Base-by-base conservation (phyloP, 2,888 invertebrate genomes). In the Ophion ventricosus region DNA sequence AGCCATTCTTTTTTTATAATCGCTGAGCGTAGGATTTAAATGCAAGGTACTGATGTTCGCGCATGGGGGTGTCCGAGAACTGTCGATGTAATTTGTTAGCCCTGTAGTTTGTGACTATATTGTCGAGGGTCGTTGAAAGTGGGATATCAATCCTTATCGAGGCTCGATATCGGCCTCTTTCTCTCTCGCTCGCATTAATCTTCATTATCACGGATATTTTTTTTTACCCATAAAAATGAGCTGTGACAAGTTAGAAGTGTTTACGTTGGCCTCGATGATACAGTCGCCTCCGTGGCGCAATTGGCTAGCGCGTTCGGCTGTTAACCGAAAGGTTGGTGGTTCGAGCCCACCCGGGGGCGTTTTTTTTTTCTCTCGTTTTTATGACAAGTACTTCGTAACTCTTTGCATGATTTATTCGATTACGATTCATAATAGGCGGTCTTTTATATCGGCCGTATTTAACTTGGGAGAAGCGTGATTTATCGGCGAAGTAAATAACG, bases 281-380 rank as follows among this genome's bases (percentile, higher is more conserved):
- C 23, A 11, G 2, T 20, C 17, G 94, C 95, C 96, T 96, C 96
- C 96, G 97, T 97, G 97, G 97, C 97, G 97, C 97, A 97, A 97
- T 97, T 93, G 97, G 97, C 95, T 97, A 98, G 97, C 97, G 97
- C 98, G 98, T 97, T 98, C 97, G 98, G 97, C 98, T 98, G 98
- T 98, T 98, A 98, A 98, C 97, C 98, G 97, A 98, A 97, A 98
- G 98, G 98, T 97, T 97, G 97, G 97, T 97, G 97, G 98, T 98
- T 98, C 98, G 96, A 98, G 97, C 96, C 97, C 97, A 97, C 97
- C 97, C 97, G 97, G 97, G 97, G 97, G 97, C 97, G 97, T 0
- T 73, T 77, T 90, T 93, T 94, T 95, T 83, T 61, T 56, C 20
- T 67, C 61, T 49, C n/a, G 11, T 1, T 17, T 8, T 54, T 23